Evolutionary conservation across 2,888 invertebrate species (phyloP), one percentile per base, ranked within the genome.

Genomic region (Rhingia campestris): DNA sequence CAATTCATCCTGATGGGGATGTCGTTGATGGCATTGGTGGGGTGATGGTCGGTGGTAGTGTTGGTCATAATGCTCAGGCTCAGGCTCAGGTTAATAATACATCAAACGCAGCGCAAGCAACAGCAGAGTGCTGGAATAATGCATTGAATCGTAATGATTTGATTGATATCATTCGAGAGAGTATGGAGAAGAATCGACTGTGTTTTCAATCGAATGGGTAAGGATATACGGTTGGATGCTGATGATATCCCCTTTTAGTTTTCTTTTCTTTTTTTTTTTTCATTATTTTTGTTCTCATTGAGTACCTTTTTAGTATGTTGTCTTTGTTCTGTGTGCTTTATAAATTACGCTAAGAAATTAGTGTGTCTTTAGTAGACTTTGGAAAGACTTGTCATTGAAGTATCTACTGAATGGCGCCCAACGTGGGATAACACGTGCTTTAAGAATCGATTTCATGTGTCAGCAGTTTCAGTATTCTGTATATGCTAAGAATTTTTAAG

Each of bases 171-270:
- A 96, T 97, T 89, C 95, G 97, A 91, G 96, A 96, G 87, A 97
- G 97, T 92, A 97, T 97, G 96, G 97, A 97, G 91, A 96, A 96
- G 92, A 96, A 96, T 92, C 96, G 96, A 91, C 92, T 96, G 93
- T 95, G 95, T 94, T 95, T 96, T 94, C 95, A 96, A 93, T 93
- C 95, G 91, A 94, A 95, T 90, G 95, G 95, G 96, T 96, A 91
- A 90, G 92, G 90, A 86, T 67, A 73, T 54, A 45, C 66, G 5
- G 58, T 43, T 59, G 49, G 72, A 86, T 77, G 70, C 53, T 79
- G 64, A 77, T 69, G 64, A 61, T 66, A 66, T 70, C 75, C 85
- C 74, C 58, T 81, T 70, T 63, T 49, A 3, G 67, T 14, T 59
- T 45, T 49, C 22, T 47, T 4, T 9, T 6, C 6, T 45, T 9